phyloP scores from a whole-genome alignment of 1,140 invertebrate genomes.

The Drosophila nigromelanica region DNA sequence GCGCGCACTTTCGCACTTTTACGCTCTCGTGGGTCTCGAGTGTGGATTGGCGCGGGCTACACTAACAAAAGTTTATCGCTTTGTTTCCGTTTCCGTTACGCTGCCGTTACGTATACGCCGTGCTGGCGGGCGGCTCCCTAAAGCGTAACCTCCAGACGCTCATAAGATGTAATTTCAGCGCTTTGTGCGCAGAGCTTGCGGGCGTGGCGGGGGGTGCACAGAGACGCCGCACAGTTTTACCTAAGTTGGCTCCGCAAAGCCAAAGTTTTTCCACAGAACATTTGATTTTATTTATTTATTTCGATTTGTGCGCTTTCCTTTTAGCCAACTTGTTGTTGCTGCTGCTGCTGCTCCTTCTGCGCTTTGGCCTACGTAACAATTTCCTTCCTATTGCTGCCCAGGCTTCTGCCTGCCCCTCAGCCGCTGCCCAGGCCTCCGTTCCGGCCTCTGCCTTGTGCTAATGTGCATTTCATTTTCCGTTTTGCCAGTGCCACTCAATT shows the following conservation, averaged over 20 bases:
- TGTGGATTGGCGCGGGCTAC: conserved; percentile 59
- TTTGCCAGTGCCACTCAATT: conserved; percentile 63
- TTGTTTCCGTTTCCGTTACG: conserved; percentile 76
- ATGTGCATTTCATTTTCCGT: conserved; percentile 82
- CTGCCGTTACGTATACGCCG: conserved; percentile 56
- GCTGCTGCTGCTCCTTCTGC: conserved; percentile 12
- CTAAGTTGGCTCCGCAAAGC: conserved; percentile 37
- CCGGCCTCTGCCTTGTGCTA: conserved; percentile 46
- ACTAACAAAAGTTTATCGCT: conserved; percentile 81
- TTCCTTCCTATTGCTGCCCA: conserved; percentile 54
- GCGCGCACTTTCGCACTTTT: conserved; percentile 72
- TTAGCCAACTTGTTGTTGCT: conserved; percentile 19
- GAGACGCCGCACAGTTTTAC: conserved; percentile 33
- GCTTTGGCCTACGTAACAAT: conserved; percentile 63
- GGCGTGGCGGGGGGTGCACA: neutral
- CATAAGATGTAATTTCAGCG: conserved; percentile 79
- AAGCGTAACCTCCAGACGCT: conserved; percentile 69
- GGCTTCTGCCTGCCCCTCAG: conserved; percentile 7
- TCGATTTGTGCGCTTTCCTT: conserved; percentile 70
- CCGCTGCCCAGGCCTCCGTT: neutral
- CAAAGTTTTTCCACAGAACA: conserved; percentile 64
- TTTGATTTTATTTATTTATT: conserved; percentile 83
- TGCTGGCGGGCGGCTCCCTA: conserved; percentile 21
- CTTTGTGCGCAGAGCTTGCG: conserved; percentile 27
- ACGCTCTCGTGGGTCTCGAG: conserved; percentile 62